These are phyloP conservation scores for Lates calcarifer DNA, from an alignment of 2,113 vertebrate genomes.

Conservation along the genomic window DNA sequence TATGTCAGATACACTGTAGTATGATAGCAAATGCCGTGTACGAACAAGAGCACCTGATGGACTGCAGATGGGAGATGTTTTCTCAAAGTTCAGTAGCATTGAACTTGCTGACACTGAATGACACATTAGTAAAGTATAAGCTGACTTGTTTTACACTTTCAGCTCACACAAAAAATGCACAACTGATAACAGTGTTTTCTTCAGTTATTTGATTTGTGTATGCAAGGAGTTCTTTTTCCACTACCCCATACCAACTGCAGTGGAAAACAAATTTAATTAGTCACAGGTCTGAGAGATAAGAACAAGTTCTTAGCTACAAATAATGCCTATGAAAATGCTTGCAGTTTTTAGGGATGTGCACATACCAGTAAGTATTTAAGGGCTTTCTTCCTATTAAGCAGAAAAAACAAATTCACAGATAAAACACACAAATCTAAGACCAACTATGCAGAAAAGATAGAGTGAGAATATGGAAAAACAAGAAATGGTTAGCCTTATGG, in stretches of 20 bases:
- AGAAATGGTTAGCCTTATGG: constrained; percentile 59
- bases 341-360: background rate
- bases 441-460: constrained; percentile 5
- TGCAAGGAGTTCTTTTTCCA: background rate
- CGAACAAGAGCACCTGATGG: background rate
- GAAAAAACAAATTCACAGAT: background rate
- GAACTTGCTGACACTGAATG: constrained; percentile 3
- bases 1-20: background rate
- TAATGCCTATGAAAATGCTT: background rate
- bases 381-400: background rate
- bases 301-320: background rate
- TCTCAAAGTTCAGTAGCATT: background rate
- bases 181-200: background rate
- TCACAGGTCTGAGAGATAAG: background rate
- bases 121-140: background rate
- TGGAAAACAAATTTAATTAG: background rate
- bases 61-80: background rate
- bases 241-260: background rate
- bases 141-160: background rate
- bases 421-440: constrained; percentile 20
- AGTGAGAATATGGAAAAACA: constrained; percentile 44
- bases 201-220: background rate
- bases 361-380: background rate
- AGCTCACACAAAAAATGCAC: background rate
- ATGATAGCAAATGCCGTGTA: background rate